phyloP scores from a whole-genome alignment of 2,797 vertebrate species.

The Crossoptilon crossoptilon region DNA sequence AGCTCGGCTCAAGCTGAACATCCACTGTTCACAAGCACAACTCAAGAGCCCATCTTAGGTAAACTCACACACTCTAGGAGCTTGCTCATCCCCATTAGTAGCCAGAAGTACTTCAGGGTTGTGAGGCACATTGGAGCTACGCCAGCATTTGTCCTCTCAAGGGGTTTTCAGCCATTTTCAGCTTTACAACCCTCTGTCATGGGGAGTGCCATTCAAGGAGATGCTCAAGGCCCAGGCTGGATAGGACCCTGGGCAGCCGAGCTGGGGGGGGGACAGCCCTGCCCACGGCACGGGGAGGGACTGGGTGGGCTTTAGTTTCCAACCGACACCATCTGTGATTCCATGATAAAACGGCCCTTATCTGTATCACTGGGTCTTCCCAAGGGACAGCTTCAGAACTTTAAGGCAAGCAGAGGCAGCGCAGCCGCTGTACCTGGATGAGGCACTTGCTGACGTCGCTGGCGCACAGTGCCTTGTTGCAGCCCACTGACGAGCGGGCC shows the following conservation, averaged over 20 bases:
- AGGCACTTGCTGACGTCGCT: conserved; percentile 99
- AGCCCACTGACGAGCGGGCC: conserved; percentile 84
- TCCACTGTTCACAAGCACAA: not conserved
- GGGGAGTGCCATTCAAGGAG: not conserved
- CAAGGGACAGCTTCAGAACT: not conserved
- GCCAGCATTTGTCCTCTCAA: not conserved
- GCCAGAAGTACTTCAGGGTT: not conserved
- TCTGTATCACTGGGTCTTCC: not conserved
- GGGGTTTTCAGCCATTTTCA: not conserved
- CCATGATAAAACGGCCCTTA: rapidly evolving
- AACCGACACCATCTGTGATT: not conserved
- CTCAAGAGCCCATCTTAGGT: not conserved
- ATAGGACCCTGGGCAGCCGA: not conserved
- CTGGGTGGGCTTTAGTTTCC: not conserved
- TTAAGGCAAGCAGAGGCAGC: not conserved
- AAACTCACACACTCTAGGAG: not conserved
- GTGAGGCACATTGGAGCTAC: not conserved
- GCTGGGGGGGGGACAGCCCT: not conserved
- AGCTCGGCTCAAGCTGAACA: not conserved
- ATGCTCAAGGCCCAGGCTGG: not conserved
- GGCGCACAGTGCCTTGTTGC: conserved; percentile 97
- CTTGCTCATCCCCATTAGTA: not conserved
- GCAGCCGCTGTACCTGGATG: conserved; percentile 87
- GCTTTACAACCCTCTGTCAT: too few relatives aligned
- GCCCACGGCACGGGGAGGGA: not conserved